Evolutionary conservation across 2,888 invertebrate genomes (phyloP), one percentile per base, ranked within the genome.

Genomic region (Colletes collaris): DNA sequence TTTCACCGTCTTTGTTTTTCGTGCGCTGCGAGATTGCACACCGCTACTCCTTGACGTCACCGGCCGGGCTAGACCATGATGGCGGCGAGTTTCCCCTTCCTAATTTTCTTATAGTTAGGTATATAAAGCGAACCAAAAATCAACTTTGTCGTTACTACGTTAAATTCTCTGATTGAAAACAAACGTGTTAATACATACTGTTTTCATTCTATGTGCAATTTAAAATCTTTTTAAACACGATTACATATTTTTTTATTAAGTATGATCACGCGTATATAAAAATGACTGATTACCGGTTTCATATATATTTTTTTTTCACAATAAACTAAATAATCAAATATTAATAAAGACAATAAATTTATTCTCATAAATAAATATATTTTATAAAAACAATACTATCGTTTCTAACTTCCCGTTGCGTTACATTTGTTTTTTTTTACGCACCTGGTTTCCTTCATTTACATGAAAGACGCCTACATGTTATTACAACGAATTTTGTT

Each of bases 1-100:
- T 65, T 73, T 60, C 66, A 69, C 70, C 46, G 55, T 72, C 73
- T 80, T 78, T 81, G 76, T 75, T 79, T 65, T 73, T 75, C 72
- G 59, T 60, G 56, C 50, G 60, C 73, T 67, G 55, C 62, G 56
- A 67, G 77, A 80, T 67, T 76, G 72, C 75, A 83, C 71, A 81
- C 71, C 81, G 63, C 74, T 77, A 74, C 62, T 64, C 76, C 66
- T 77, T 88, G 84, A 86, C 87, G 87, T 87, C 87, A 87, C 70
- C 70, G 65, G 40, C 71, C 76, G 71, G 75, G 76, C 70, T 87
- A 72, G 27, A 84, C 83, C 85, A 85, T 84, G 50, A 88, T 88
- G 87, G 88, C 84, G 85, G 71, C 78, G 68, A 58, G 55, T 27
- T 37, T 72, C 62, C 55, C 69, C 68, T 76, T 46, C 71, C 59